phyloP scores from a whole-genome alignment of 1,140 invertebrate genomes.

The Drosophila obscura region DNA sequence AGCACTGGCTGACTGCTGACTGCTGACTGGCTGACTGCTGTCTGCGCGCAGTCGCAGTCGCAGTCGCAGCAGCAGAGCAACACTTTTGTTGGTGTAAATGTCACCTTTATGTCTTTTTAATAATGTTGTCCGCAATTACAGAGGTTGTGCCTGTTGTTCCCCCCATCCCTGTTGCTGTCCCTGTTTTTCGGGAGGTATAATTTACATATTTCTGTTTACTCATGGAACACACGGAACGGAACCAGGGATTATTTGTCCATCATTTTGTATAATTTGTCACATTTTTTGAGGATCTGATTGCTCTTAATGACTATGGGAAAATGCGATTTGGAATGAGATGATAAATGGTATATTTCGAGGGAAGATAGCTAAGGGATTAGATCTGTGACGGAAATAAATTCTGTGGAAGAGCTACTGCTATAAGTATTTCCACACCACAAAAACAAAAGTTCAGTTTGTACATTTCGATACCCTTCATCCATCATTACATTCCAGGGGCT shows the following conservation, averaged over 20 bases:
- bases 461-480: background rate
- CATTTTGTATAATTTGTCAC: conserved; percentile 31
- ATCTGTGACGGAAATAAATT: background rate
- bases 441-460: conserved; percentile 11
- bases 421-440: too few relatives aligned
- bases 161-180: background rate
- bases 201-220: conserved; percentile 22
- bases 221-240: conserved; percentile 12
- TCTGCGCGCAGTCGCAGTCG: conserved; percentile 30
- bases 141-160: background rate
- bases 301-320: conserved; percentile 1
- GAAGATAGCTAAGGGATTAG: background rate
- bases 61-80: conserved; percentile 15
- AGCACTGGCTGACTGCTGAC: too few relatives aligned
- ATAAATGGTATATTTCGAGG: background rate
- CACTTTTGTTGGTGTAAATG: conserved; percentile 45
- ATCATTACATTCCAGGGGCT: too few relatives aligned
- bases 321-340: conserved; percentile 1
- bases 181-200: background rate
- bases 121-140: conserved; percentile 62
- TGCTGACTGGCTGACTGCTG: conserved; percentile 17
- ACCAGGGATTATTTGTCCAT: conserved; percentile 10
- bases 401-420: too few relatives aligned
- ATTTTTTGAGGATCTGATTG: conserved; percentile 14
- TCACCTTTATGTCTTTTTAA: conserved; percentile 76